Percentiles rank a stretch among this genome's conserved stretches.
Conservation (phyloP, 2,797 vertebrate species). For the Lophius americanus region DNA sequence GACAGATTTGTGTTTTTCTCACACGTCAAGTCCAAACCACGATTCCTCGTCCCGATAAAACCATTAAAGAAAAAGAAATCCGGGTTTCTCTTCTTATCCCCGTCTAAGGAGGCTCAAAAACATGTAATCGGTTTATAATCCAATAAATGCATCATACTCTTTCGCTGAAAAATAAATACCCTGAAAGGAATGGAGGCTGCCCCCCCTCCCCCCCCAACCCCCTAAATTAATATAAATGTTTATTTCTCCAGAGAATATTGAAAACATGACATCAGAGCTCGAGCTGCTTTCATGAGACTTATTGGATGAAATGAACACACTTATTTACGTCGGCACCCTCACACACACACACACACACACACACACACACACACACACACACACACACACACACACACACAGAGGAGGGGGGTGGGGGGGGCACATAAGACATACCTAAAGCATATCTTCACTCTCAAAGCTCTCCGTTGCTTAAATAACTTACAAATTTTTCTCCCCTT, state of each 20-base stretch:
- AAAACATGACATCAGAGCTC: conserved; percentile 50
- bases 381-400: conserved; percentile 5
- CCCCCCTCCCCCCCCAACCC: conserved; percentile 9
- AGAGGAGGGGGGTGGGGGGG: conserved; percentile 19
- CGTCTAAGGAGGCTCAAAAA: conserved; percentile 7
- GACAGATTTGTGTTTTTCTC: too few species aligned
- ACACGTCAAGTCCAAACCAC: too few species aligned
- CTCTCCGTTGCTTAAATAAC: conserved; percentile 63
- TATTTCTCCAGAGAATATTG: conserved; percentile 52
- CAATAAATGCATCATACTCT: conserved; percentile 12
- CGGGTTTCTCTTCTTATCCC: too few species aligned
- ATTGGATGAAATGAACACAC: conserved; percentile 46
- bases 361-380: conserved; percentile 3
- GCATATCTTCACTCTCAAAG: conserved; percentile 66
- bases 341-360: conserved; percentile 44
- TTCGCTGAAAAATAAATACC: conserved; percentile 45
- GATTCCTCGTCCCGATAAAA: too few species aligned
- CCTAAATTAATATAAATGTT: conserved; percentile 31
- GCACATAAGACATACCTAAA: conserved; percentile 60
- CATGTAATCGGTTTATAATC: conserved; percentile 22
- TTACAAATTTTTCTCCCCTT: conserved; percentile 31
- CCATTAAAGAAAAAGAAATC: too few species aligned
- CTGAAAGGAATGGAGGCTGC: conserved; percentile 18
- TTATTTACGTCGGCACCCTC: conserved; percentile 3
- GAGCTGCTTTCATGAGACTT: conserved; percentile 41